These are phyloP conservation scores for Mactromeris polynyma DNA, from an alignment of 2,888 invertebrate species.

Conservation along the genomic window DNA sequence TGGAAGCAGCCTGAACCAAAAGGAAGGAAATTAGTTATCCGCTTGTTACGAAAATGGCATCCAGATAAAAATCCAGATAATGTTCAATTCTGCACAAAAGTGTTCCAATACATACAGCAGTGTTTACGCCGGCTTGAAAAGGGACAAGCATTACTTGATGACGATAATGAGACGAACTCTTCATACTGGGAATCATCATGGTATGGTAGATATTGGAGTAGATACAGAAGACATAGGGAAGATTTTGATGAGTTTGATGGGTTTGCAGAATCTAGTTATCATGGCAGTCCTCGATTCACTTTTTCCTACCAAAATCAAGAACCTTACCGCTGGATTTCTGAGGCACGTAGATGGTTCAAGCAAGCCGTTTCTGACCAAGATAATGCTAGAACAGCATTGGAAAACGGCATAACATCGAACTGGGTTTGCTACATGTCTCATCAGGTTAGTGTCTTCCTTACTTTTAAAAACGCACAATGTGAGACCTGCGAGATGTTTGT, in stretches of 20 bases:
- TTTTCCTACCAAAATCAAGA: background rate
- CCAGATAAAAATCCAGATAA: constrained; percentile 75
- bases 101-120: constrained; percentile 68
- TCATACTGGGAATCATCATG: constrained; percentile 6
- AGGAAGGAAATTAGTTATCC: constrained; percentile 64
- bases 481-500: no score
- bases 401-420: constrained; percentile 60
- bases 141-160: constrained; percentile 49
- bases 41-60: constrained; percentile 73
- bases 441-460: constrained; percentile 64
- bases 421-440: constrained; percentile 79
- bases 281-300: background rate
- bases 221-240: background rate
- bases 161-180: constrained; percentile 27
- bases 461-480: no score
- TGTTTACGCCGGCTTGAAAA: constrained; percentile 61
- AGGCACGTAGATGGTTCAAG: constrained; percentile 75
- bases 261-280: no score
- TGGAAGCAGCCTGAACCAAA: constrained; percentile 52
- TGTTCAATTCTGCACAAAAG: constrained; percentile 64
- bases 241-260: constrained; percentile 18
- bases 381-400: constrained; percentile 50
- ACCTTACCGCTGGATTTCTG: constrained; percentile 39
- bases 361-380: constrained; percentile 74
- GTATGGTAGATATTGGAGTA: constrained; percentile 24